Evolutionary conservation across 2,797 vertebrate species (phyloP).

Genomic region (Brachymystax lenok): DNA sequence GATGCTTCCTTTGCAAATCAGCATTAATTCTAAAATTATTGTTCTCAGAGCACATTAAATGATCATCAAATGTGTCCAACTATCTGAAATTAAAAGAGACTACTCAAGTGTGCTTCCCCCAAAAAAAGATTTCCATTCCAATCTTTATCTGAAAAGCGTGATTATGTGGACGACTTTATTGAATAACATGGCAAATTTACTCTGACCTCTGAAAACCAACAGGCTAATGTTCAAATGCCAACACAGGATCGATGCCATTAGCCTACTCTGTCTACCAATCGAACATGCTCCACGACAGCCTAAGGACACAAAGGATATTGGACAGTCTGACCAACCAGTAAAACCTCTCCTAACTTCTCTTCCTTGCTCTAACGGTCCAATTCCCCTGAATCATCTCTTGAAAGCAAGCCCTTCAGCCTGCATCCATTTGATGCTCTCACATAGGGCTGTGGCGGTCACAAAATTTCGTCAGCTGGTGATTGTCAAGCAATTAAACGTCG

Average conservation of each 20-base stretch:
- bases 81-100: not conserved
- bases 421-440: not conserved
- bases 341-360: not conserved
- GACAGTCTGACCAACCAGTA: not conserved
- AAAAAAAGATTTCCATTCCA: not conserved
- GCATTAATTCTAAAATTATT: no score
- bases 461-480: no score
- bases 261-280: conserved; percentile 6
- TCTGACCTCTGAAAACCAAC: conserved; percentile 27
- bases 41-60: no score
- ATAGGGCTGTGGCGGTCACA: no score
- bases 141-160: not conserved
- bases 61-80: not conserved
- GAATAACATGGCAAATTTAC: conserved; percentile 12
- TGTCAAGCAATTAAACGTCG: no score
- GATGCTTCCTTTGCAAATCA: not conserved
- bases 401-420: no score
- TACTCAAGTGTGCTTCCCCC: not conserved
- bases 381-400: not conserved
- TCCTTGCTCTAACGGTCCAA: not conserved
- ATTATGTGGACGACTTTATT: conserved; percentile 12
- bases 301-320: conserved; percentile 14
- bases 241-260: conserved; percentile 17
- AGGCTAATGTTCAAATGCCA: conserved; percentile 2
- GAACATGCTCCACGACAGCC: conserved; percentile 1